These are phyloP conservation scores for Megaustenia siamemsis DNA, from an alignment of 2,888 invertebrate species.

Conservation along the genomic window DNA sequence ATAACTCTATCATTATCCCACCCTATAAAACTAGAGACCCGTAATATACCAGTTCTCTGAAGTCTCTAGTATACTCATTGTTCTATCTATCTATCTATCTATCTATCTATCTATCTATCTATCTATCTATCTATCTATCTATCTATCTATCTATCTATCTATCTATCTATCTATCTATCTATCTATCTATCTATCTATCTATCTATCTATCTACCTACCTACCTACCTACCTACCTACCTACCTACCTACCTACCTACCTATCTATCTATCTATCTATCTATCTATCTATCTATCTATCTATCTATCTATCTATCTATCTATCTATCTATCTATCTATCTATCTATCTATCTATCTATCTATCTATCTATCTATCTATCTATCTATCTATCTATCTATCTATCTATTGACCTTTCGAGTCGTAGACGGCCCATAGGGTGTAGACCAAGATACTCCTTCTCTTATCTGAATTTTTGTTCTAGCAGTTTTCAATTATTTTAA, in stretches of 20 bases:
- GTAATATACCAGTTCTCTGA: too few relatives aligned
- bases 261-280: not conserved
- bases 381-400: too few relatives aligned
- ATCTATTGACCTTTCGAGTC: too few relatives aligned
- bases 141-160: not conserved
- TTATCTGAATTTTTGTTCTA: too few relatives aligned
- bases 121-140: conserved; percentile 8
- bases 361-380: too few relatives aligned
- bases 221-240: not conserved
- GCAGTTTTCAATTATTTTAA: too few relatives aligned
- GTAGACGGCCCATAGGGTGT: too few relatives aligned
- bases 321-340: not conserved
- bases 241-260: not conserved
- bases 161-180: not conserved
- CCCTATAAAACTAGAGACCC: too few relatives aligned
- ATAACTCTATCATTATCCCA: too few relatives aligned
- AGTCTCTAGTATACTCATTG: not conserved
- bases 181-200: not conserved
- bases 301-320: not conserved
- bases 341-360: not conserved
- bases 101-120: not conserved
- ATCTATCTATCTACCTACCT: not conserved
- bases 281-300: not conserved
- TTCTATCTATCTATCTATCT: not conserved
- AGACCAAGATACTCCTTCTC: too few relatives aligned